Evolutionary conservation across 2,113 vertebrate species (phyloP).

Genomic region (Macquaria australasica): DNA sequence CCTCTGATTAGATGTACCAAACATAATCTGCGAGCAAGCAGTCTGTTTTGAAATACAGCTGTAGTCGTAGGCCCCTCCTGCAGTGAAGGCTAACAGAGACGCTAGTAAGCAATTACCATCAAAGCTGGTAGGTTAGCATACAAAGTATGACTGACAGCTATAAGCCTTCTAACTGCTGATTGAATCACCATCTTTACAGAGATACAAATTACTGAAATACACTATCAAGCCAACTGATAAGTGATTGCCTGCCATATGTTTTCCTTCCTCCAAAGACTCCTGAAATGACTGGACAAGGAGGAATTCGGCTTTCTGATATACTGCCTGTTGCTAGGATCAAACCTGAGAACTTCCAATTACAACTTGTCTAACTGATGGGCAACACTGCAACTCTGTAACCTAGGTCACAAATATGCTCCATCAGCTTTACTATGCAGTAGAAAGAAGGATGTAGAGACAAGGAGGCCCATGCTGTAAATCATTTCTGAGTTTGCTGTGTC

Average conservation of each 20-base stretch:
- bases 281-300: constrained; percentile 2
- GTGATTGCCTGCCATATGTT: constrained; percentile 13
- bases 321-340: constrained; percentile 23
- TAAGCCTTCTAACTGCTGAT: constrained; percentile 44
- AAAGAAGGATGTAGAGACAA: constrained; percentile 10
- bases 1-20: constrained; percentile 70
- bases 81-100: constrained; percentile 60
- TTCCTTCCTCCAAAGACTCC: constrained; percentile 3
- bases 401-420: neutral
- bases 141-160: constrained; percentile 69
- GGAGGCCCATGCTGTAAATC: constrained; percentile 20
- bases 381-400: constrained; percentile 8
- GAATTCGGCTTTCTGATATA: neutral
- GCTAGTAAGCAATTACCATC: constrained; percentile 68
- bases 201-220: constrained; percentile 41
- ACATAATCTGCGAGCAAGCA: constrained; percentile 61
- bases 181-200: constrained; percentile 37
- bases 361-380: neutral
- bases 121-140: constrained; percentile 54
- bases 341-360: constrained; percentile 5
- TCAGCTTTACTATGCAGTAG: neutral
- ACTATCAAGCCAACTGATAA: constrained; percentile 25
- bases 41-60: constrained; percentile 70
- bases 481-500: constrained; percentile 16
- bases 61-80: constrained; percentile 46